Conservation (phyloP, 2,888 invertebrate genomes). For the Nipponacmea schrenckii region DNA sequence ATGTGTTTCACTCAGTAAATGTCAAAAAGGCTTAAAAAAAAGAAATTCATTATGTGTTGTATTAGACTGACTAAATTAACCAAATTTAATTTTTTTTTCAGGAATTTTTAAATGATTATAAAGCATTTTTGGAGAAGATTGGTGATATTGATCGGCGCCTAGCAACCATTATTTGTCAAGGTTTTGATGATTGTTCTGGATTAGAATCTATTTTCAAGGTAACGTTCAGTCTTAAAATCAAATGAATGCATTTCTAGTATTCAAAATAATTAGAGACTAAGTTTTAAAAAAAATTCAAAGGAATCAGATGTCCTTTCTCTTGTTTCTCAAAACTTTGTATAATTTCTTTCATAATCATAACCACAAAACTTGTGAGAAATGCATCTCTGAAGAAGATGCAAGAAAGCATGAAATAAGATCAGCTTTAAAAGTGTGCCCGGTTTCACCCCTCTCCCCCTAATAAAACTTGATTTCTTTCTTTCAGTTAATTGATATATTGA, state of each 20-base stretch:
- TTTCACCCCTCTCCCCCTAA: too few relatives aligned
- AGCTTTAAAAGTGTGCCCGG: too few relatives aligned
- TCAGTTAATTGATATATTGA: conserved; percentile 88
- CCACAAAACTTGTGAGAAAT: too few relatives aligned
- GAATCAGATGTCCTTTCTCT: neutral
- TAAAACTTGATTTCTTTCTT: conserved; percentile 22
- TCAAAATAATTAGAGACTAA: neutral
- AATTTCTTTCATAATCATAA: too few relatives aligned
- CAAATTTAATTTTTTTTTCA: conserved; percentile 27
- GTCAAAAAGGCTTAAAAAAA: too few relatives aligned
- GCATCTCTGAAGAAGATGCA: too few relatives aligned
- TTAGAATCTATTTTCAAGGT: conserved; percentile 92
- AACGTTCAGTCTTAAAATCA: neutral
- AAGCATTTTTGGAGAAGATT: conserved; percentile 84
- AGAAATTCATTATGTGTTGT: too few relatives aligned
- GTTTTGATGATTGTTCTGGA: conserved; percentile 92
- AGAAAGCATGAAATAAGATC: too few relatives aligned
- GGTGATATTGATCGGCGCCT: conserved; percentile 89
- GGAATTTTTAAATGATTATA: conserved; percentile 85
- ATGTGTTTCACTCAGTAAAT: too few relatives aligned
- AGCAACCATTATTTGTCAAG: conserved; percentile 89
- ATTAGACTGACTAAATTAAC: neutral
- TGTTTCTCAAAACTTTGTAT: too few relatives aligned
- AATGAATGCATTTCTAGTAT: neutral
- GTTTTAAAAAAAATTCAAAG: neutral